Evolutionary conservation across 2,888 invertebrate species (phyloP).

Genomic region (Chrysolina americana): DNA sequence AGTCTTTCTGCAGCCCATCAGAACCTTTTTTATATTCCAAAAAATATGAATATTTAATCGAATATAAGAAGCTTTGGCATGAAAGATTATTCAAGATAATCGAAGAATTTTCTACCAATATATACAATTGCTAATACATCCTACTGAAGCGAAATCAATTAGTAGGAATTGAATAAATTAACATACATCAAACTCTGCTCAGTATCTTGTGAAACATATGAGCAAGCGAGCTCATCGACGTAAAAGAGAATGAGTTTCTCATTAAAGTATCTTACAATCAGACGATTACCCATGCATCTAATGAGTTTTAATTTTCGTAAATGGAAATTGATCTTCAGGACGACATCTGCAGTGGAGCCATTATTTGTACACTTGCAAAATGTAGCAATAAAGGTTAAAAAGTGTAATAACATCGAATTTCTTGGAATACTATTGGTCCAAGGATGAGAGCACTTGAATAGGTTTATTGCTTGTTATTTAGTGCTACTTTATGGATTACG

Average conservation of each 20-base stretch:
- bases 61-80: too few relatives aligned
- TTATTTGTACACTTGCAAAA: constrained; percentile 53
- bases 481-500: constrained; percentile 28
- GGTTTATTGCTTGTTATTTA: constrained; percentile 24
- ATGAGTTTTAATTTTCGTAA: constrained; percentile 48
- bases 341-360: constrained; percentile 54
- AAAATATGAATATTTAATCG: too few relatives aligned
- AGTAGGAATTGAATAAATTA: neutral
- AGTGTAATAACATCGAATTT: constrained; percentile 41
- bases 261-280: constrained; percentile 49
- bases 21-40: too few relatives aligned
- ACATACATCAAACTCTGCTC: neutral
- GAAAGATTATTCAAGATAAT: too few relatives aligned
- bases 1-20: too few relatives aligned
- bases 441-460: constrained; percentile 31
- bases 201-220: constrained; percentile 27
- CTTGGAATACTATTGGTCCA: constrained; percentile 36
- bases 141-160: neutral
- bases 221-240: neutral
- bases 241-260: constrained; percentile 39
- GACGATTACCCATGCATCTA: constrained; percentile 36
- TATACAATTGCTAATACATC: too few relatives aligned
- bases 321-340: constrained; percentile 52
- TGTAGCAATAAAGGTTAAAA: constrained; percentile 47
- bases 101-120: too few relatives aligned